Conservation (phyloP, 30 jellyfish, hydroid and myxozoan species). For the Hydra vulgaris region DNA sequence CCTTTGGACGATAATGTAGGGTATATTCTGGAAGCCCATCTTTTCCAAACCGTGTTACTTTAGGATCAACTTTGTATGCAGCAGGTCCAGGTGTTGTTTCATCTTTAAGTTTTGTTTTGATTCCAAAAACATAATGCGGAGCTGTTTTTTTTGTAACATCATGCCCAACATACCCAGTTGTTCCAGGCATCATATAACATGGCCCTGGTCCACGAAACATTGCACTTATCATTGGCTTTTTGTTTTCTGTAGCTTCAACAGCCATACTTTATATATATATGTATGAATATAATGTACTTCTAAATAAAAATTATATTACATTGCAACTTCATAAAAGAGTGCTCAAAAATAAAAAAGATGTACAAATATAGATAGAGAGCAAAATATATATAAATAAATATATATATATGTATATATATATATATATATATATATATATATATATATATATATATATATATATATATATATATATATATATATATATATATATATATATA, state of each 20-base stretch:
- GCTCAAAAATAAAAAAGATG: too few relatives aligned
- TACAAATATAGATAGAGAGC: too few relatives aligned
- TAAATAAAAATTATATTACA: too few relatives aligned
- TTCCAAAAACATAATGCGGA: conserved; percentile 76
- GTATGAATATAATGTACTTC: too few relatives aligned
- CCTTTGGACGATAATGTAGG: conserved; percentile 64
- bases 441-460: too few relatives aligned
- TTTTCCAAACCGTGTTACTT: conserved; percentile 62
- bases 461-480: too few relatives aligned
- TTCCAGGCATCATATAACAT: conserved; percentile 57
- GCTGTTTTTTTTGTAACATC: conserved; percentile 62
- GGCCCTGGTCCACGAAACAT: conserved; percentile 99
- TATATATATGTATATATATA: too few relatives aligned
- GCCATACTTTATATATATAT: too few relatives aligned
- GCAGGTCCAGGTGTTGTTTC: conserved; percentile 90
- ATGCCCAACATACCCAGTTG: conserved; percentile 62
- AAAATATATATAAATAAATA: too few relatives aligned
- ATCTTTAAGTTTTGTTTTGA: conserved; percentile 33
- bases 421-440: too few relatives aligned
- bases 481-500: too few relatives aligned
- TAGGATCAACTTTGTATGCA: conserved; percentile 38
- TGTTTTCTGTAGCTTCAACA: conserved; percentile 32
- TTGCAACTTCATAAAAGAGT: too few relatives aligned
- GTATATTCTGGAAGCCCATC: conserved; percentile 84
- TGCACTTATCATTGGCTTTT: conserved; percentile 69